These are phyloP conservation scores for Phrynocephalus vlangalii DNA, from an alignment of 2,797 vertebrate genomes.

Conservation along the genomic window DNA sequence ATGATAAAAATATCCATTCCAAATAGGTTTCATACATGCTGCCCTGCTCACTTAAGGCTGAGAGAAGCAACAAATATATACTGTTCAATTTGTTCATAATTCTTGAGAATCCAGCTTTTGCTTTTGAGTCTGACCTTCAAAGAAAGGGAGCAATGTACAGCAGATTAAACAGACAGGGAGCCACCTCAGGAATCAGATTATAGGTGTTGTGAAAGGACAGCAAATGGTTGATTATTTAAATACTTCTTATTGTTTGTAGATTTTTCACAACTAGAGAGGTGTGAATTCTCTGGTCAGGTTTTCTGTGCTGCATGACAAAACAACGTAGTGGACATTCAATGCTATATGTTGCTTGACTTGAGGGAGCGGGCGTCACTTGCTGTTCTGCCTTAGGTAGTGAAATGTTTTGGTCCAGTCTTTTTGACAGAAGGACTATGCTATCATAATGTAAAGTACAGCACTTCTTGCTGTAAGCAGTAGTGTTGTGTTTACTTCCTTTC, in stretches of 20 bases:
- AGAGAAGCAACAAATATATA: constrained; percentile 3
- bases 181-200: background rate
- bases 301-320: background rate
- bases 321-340: background rate
- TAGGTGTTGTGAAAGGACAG: background rate
- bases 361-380: background rate
- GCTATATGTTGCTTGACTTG: background rate
- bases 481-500: background rate
- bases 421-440: background rate
- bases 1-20: background rate
- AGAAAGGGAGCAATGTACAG: background rate
- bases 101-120: background rate
- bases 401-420: background rate
- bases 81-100: background rate
- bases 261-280: background rate
- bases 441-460: background rate
- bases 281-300: background rate
- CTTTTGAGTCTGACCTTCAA: constrained; percentile 7
- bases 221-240: background rate
- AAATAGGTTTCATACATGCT: constrained; percentile 26
- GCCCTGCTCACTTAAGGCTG: constrained; percentile 1
- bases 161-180: background rate
- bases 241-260: background rate
- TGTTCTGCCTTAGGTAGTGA: background rate
- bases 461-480: background rate